Evolutionary conservation across 2,113 vertebrate species (phyloP), one percentile per base, ranked within the genome.

Genomic region (Oncorhynchus gorbuscha): DNA sequence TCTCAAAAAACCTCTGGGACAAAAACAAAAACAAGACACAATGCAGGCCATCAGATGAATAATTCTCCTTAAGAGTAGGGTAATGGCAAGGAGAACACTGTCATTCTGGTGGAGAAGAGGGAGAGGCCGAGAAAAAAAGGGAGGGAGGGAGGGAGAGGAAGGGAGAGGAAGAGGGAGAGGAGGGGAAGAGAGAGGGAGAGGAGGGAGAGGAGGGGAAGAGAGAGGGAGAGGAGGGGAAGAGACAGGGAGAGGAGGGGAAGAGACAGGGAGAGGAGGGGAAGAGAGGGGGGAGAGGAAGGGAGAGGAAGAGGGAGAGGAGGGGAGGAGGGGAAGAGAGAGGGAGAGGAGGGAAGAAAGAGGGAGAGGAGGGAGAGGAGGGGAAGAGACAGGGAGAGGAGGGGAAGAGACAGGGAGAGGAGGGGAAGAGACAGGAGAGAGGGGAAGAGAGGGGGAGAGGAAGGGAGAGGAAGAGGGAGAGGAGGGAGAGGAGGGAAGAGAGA

Each of bases 1-100:
- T 99, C 93, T 99, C 98, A 83, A 99, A 99, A 90, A 98, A 99
- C 82, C 94, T 95, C 98, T 99, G 85, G 0, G 65, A 3, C 5
- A 3, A 28, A 24, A 30, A 11, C 1, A n/a, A 74, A 66, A 84
- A 86, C 5, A 76, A 76, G 86, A 49, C 77, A 22, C 18, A 48
- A 48, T 11, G 18, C 6, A 72, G 5, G 9, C 5, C 58, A 7
- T 45, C 26, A 71, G 22, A 28, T 20, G 6, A 30, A 14, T 51
- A 8, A 65, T 18, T 24, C 1, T 48, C 28, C 58, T 30, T 65
- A 8, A 8, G 22, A 45, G 32, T 58, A n/a, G 3, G 51, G 4
- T 58, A 0, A 58, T 20, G 51, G 51, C 51, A 58, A 5, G 18
- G 51, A 39, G 39, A 39, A 8, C 39, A 9, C 8, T 39, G 35